Evolutionary conservation across 2,888 invertebrate genomes (phyloP).

Genomic region (Elegia similella): DNA sequence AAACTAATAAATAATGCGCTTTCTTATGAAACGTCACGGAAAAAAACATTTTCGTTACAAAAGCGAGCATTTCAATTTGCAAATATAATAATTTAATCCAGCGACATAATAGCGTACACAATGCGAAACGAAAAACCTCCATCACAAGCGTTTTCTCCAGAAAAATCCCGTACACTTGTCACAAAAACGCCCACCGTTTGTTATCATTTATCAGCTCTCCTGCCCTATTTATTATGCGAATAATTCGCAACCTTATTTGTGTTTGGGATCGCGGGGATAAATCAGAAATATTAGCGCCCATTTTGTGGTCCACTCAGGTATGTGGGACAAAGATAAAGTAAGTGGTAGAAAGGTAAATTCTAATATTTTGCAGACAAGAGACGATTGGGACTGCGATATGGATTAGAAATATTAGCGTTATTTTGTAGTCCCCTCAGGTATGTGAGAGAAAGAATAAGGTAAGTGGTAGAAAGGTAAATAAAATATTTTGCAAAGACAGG

Average conservation of each 20-base stretch:
- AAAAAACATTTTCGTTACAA: neutral
- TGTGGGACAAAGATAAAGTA: constrained; percentile 26
- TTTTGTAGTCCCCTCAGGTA: too few relatives aligned
- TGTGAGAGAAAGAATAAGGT: too few relatives aligned
- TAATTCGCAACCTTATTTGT: constrained; percentile 47
- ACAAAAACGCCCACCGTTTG: constrained; percentile 29
- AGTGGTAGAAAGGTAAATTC: neutral
- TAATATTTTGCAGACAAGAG: neutral
- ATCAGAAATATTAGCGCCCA: constrained; percentile 44
- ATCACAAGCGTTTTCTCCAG: constrained; percentile 4
- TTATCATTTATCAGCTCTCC: constrained; percentile 34
- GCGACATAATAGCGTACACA: neutral
- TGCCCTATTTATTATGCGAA: constrained; percentile 46
- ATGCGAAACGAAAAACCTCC: neutral
- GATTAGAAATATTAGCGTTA: too few relatives aligned
- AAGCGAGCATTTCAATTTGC: neutral
- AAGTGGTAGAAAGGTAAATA: too few relatives aligned
- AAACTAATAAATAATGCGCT: too few relatives aligned
- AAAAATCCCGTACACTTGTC: constrained; percentile 18
- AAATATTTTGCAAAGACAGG: neutral
- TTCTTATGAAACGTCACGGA: too few relatives aligned
- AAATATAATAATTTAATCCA: constrained; percentile 5
- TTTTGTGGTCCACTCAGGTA: constrained; percentile 32
- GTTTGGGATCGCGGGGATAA: constrained; percentile 44
- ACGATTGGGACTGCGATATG: too few relatives aligned